A percentile compares a stretch with the other conserved stretches of the same genome.
Evolutionary conservation across 2,797 vertebrate species (phyloP).

Genomic region (Margarornis squamiger): DNA sequence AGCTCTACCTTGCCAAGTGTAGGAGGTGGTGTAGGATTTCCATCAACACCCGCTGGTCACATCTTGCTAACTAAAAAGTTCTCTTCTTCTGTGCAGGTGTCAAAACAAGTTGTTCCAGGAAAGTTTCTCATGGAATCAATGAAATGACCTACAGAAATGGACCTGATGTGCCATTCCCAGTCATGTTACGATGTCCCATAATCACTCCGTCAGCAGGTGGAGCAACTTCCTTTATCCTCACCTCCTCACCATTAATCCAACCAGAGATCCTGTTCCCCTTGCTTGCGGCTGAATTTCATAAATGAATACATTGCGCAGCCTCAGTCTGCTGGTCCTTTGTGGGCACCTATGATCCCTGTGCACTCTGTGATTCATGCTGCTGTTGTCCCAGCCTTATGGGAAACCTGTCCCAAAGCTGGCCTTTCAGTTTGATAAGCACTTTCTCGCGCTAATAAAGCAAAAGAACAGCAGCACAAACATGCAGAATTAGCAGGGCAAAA

Average conservation of each 20-base stretch:
- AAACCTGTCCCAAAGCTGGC: neutral
- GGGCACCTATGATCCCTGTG: neutral
- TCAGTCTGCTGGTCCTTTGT: neutral
- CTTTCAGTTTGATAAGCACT: neutral
- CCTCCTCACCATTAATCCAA: neutral
- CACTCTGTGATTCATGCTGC: neutral
- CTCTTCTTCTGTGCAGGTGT: neutral
- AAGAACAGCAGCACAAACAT: neutral
- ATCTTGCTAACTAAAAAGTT: neutral
- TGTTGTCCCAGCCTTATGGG: neutral
- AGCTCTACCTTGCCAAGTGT: neutral
- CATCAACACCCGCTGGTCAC: neutral
- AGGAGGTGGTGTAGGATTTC: neutral
- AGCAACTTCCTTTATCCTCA: neutral
- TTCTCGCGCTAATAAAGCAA: neutral
- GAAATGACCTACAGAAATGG: neutral
- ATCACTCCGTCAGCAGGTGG: neutral
- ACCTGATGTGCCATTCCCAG: neutral
- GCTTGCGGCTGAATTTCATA: neutral
- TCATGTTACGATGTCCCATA: accelerated
- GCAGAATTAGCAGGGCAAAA: neutral
- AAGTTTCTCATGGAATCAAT: neutral
- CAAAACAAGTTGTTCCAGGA: neutral
- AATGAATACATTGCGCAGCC: accelerated
- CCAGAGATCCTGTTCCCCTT: neutral